A percentile compares a stretch with the other conserved stretches of the same genome.
phyloP scores from a whole-genome alignment of 2,888 invertebrate species.

The Drosophila atripex region DNA sequence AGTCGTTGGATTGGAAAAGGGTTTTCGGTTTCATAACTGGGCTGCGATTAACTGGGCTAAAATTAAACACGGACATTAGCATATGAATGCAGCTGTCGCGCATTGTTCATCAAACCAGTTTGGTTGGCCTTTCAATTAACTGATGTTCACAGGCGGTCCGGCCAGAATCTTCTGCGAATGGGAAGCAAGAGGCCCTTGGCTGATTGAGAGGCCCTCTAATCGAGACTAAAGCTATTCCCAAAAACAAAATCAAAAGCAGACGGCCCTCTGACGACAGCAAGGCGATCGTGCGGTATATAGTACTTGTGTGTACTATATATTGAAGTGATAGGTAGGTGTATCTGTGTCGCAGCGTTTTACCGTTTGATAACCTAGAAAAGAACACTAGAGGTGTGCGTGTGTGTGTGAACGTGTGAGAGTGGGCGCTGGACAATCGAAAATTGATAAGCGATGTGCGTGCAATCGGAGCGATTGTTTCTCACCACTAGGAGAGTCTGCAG shows the following conservation, averaged over 20 bases:
- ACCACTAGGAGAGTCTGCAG: too few relatives aligned
- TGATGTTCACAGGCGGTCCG: conserved; percentile 21
- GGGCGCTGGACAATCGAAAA: conserved; percentile 37
- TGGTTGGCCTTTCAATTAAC: conserved; percentile 11
- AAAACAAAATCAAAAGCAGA: conserved; percentile 43
- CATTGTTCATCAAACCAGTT: conserved; percentile 51
- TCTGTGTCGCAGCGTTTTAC: conserved; percentile 51
- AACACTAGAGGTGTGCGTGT: conserved; percentile 14
- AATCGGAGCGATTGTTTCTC: conserved; percentile 11
- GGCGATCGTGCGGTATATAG: conserved; percentile 18
- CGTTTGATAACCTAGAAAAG: conserved; percentile 75
- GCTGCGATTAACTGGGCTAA: conserved; percentile 33
- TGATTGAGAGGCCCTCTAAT: too few relatives aligned
- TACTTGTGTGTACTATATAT: conserved; percentile 20
- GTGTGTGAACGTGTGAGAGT: conserved; percentile 14
- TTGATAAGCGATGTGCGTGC: conserved; percentile 39
- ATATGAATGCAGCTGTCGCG: conserved; percentile 51
- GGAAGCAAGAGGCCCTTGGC: not conserved
- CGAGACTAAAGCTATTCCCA: conserved; percentile 66
- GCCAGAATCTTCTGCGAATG: conserved; percentile 3
- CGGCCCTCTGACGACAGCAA: conserved; percentile 31
- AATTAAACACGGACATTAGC: conserved; percentile 49
- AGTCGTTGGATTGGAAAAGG: conserved; percentile 33
- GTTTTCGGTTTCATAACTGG: conserved; percentile 50
- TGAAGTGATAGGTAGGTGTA: conserved; percentile 12